Conservation (phyloP, 2,797 vertebrate species). For the Betta splendens region DNA sequence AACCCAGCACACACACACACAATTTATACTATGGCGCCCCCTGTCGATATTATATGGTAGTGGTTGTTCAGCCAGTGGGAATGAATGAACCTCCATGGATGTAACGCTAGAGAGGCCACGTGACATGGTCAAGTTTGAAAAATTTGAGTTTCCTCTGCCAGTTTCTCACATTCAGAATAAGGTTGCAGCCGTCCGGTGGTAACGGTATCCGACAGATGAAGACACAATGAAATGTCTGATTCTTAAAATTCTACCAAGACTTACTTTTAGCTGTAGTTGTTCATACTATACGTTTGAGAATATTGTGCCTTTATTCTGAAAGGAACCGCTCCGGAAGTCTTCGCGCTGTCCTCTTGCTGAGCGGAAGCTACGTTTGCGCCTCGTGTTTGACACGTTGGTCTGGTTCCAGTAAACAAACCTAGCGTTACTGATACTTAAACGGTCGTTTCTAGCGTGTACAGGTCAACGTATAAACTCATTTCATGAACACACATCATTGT, state of each 20-base stretch:
- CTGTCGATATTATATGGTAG: slow-evolving; percentile 18
- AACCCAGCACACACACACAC: no score
- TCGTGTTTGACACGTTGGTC: slow-evolving; percentile 59
- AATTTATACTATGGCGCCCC: slow-evolving; percentile 37
- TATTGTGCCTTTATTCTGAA: slow-evolving; percentile 44
- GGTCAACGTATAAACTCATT: not conserved
- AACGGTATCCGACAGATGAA: no score
- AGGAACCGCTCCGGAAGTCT: slow-evolving; percentile 21
- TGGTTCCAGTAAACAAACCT: slow-evolving; percentile 14
- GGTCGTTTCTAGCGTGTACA: not conserved
- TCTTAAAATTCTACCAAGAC: no score
- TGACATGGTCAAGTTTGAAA: not conserved
- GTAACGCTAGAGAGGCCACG: not conserved
- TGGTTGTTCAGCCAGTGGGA: not conserved
- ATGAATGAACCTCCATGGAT: not conserved
- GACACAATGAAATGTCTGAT: no score
- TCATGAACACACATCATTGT: not conserved
- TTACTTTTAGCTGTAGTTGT: no score
- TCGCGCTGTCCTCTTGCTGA: no score
- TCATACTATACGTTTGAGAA: no score
- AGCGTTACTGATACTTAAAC: not conserved
- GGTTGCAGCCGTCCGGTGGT: accelerated
- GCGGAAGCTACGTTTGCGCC: slow-evolving; percentile 29
- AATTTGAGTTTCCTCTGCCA: not conserved
- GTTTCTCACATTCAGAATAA: slow-evolving; percentile 12